Conservation (phyloP, 2,888 invertebrate genomes). For the Drosophila colorata region DNA sequence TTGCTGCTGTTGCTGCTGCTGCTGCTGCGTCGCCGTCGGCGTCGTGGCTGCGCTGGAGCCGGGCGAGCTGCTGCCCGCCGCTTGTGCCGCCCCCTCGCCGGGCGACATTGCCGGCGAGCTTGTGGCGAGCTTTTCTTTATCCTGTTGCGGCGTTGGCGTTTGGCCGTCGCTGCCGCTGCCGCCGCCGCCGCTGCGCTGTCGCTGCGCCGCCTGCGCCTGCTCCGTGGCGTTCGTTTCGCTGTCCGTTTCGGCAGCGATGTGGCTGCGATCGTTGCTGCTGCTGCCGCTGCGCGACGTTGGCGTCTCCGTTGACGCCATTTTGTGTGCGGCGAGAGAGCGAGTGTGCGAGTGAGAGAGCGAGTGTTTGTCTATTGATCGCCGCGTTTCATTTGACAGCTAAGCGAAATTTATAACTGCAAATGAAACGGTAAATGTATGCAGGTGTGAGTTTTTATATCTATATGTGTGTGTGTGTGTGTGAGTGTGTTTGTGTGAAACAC, state of each 20-base stretch:
- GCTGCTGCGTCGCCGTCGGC: slow-evolving; percentile 1
- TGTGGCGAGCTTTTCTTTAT: slow-evolving; percentile 39
- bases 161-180: neutral
- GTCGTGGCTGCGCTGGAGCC: neutral
- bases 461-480: slow-evolving; percentile 18
- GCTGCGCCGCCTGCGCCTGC: slow-evolving; percentile 66
- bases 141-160: slow-evolving; percentile 30
- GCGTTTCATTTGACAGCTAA: slow-evolving; percentile 5
- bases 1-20: slow-evolving; percentile 18
- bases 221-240: slow-evolving; percentile 52
- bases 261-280: slow-evolving; percentile 39
- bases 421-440: slow-evolving; percentile 8
- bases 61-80: slow-evolving; percentile 28
- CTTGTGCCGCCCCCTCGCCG: slow-evolving; percentile 18
- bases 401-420: neutral
- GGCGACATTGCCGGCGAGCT: slow-evolving; percentile 20
- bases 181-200: slow-evolving; percentile 66
- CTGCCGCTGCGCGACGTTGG: slow-evolving; percentile 42
- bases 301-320: slow-evolving; percentile 67
- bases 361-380: slow-evolving; percentile 33
- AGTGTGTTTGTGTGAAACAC: slow-evolving; percentile 27
- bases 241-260: slow-evolving; percentile 28
- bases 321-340: slow-evolving; percentile 20
- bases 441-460: slow-evolving; percentile 2
- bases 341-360: slow-evolving; percentile 18